Evolutionary conservation across 2,888 invertebrate genomes (phyloP).

Genomic region (Tiliacea citrago): DNA sequence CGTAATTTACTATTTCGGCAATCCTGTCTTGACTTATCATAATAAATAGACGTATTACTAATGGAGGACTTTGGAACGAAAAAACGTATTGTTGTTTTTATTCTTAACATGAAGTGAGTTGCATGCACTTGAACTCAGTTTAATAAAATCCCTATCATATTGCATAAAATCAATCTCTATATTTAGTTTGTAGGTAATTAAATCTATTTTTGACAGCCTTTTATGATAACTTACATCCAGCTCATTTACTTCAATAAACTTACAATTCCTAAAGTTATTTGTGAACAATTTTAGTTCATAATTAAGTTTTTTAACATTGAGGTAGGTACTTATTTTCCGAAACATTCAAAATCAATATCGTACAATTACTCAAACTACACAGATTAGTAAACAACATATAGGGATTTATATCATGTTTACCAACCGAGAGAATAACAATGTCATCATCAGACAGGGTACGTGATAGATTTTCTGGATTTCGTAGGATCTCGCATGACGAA

Average conservation of each 20-base stretch:
- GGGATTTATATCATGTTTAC: too few species aligned
- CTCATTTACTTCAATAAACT: background rate
- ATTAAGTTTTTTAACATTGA: background rate
- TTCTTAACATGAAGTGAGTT: too few species aligned
- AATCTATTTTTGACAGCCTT: background rate
- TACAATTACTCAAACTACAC: background rate
- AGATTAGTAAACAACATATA: too few species aligned
- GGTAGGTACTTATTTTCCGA: background rate
- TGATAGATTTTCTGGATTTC: too few species aligned
- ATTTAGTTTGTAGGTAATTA: background rate
- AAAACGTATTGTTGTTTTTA: background rate
- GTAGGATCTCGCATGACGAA: too few species aligned
- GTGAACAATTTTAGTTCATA: background rate
- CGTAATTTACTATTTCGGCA: background rate
- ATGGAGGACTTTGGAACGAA: background rate
- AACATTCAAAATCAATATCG: background rate
- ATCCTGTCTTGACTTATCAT: background rate
- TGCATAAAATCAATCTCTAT: background rate
- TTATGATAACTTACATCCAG: background rate
- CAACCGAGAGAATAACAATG: too few species aligned
- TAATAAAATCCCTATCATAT: background rate
- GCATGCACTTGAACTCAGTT: rapidly evolving
- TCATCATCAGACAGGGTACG: too few species aligned
- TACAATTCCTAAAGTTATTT: background rate
- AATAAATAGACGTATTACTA: background rate